phyloP scores from a whole-genome alignment of 1,140 invertebrate genomes.

The Drosophila trapezifrons region DNA sequence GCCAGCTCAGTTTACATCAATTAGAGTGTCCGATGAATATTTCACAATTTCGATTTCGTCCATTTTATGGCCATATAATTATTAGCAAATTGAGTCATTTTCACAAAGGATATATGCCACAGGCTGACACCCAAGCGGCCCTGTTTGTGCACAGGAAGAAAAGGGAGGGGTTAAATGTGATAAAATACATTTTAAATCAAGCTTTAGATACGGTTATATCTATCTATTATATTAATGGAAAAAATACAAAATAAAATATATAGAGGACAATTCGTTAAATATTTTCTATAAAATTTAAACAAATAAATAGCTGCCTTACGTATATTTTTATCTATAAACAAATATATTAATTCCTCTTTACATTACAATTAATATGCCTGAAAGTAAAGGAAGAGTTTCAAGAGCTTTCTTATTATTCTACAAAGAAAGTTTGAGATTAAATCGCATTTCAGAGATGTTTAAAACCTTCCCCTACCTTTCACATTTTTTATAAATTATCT shows the following conservation, averaged over 20 bases:
- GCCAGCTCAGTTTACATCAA: slow-evolving; percentile 56
- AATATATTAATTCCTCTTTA: neutral
- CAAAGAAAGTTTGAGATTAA: neutral
- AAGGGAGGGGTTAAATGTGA: neutral
- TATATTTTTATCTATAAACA: neutral
- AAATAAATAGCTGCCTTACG: neutral
- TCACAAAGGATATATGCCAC: slow-evolving; percentile 31
- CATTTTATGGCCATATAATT: slow-evolving; percentile 57
- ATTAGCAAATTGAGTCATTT: slow-evolving; percentile 55
- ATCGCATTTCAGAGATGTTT: too few relatives aligned
- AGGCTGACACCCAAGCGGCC: slow-evolving; percentile 7
- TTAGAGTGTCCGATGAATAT: slow-evolving; percentile 68
- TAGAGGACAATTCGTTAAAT: neutral
- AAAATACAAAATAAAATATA: too few relatives aligned
- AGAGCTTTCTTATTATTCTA: neutral
- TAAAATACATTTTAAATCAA: too few relatives aligned
- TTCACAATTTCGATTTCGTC: slow-evolving; percentile 51
- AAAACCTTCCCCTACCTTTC: neutral
- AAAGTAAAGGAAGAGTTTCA: neutral
- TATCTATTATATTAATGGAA: too few relatives aligned
- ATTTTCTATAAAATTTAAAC: neutral
- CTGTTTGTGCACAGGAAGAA: neutral
- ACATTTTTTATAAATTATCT: neutral
- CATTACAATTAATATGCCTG: neutral
- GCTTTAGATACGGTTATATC: too few relatives aligned